These are phyloP conservation scores for Orientallactaga sibirica DNA, from an alignment of 2,797 vertebrate genomes.

Conservation along the genomic window DNA sequence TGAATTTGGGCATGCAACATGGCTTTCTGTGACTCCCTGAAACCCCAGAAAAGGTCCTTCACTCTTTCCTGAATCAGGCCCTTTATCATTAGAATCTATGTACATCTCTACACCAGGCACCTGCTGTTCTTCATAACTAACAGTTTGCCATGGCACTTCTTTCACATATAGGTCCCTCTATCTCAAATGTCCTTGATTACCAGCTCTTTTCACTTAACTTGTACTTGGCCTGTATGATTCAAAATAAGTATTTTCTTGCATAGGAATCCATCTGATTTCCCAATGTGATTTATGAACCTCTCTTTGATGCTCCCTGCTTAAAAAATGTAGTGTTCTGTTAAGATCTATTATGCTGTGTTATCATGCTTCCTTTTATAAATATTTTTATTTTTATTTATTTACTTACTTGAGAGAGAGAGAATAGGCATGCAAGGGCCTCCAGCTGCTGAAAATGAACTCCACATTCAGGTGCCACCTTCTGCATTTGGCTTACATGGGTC, in stretches of 20 bases:
- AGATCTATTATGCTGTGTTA: neutral
- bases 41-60: neutral
- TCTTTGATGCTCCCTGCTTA: neutral
- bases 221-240: neutral
- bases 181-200: neutral
- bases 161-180: neutral
- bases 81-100: neutral
- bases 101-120: neutral
- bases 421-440: no score
- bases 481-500: no score
- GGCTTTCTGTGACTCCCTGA: neutral
- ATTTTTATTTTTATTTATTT: no score
- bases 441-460: no score
- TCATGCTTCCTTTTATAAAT: neutral
- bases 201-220: neutral
- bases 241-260: neutral
- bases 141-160: neutral
- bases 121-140: neutral
- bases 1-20: neutral
- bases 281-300: neutral
- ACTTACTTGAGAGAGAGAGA: no score
- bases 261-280: neutral
- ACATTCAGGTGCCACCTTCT: no score
- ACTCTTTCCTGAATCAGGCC: no score
- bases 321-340: neutral